Conservation (phyloP, 2,113 vertebrate species). For the Nothobranchius furzeri region DNA sequence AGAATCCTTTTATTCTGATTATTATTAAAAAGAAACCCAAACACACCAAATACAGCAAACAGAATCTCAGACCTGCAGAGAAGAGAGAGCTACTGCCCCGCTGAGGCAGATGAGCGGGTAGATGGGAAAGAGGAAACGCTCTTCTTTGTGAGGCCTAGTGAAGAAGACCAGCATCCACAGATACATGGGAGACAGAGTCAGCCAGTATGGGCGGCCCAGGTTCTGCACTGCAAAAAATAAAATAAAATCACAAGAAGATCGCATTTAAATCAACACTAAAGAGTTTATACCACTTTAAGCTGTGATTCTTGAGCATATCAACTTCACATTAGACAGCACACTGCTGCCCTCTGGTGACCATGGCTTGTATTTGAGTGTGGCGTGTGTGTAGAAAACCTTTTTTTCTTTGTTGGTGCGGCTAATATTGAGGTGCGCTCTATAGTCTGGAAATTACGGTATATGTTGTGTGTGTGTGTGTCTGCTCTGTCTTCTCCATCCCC, state of each 20-base stretch:
- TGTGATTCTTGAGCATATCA: too few species aligned
- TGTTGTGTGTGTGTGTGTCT: too few species aligned
- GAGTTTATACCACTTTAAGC: too few species aligned
- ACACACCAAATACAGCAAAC: background rate
- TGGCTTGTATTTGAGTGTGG: too few species aligned
- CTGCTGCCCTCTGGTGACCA: too few species aligned
- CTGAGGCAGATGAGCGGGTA: slow-evolving; percentile 96
- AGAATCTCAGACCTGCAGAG: slow-evolving; percentile 86
- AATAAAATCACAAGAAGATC: slow-evolving; percentile 9
- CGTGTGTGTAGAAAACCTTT: too few species aligned
- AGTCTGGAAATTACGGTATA: too few species aligned
- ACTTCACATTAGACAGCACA: too few species aligned
- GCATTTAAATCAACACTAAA: too few species aligned
- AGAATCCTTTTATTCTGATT: background rate
- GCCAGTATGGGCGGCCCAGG: slow-evolving; percentile 96
- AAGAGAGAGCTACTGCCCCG: slow-evolving; percentile 92
- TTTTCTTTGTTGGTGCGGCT: too few species aligned
- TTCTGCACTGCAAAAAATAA: slow-evolving; percentile 90
- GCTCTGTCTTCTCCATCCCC: too few species aligned
- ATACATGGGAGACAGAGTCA: slow-evolving; percentile 97
- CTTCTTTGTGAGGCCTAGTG: slow-evolving; percentile 94
- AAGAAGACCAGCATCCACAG: slow-evolving; percentile 98
- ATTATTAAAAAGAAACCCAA: background rate
- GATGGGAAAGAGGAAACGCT: slow-evolving; percentile 95
- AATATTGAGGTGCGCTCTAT: too few species aligned